Evolutionary conservation across 1,140 invertebrate genomes (phyloP).

Genomic region (Bombus ignitus): DNA sequence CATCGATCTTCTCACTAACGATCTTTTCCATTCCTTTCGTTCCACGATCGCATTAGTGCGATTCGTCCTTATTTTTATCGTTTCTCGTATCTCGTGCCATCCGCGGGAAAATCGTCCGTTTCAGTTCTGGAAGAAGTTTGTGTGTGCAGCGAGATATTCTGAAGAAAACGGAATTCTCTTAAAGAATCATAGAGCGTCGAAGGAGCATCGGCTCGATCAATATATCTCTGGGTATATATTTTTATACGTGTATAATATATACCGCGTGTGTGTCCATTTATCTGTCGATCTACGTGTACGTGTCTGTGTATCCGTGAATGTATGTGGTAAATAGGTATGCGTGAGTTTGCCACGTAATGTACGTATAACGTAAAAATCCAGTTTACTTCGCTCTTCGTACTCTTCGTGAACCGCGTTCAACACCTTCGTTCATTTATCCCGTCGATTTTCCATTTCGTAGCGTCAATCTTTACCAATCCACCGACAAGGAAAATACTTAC

Average conservation of each 20-base stretch:
- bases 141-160: conserved; percentile 25
- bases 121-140: conserved; percentile 32
- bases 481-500: conserved; percentile 34
- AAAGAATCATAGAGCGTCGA: conserved; percentile 58
- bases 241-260: conserved; percentile 29
- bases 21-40: neutral
- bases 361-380: conserved; percentile 28
- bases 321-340: neutral
- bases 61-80: neutral
- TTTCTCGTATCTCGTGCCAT: neutral
- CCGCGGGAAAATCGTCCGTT: conserved; percentile 50
- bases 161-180: conserved; percentile 60
- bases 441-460: neutral
- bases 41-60: neutral
- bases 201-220: conserved; percentile 51
- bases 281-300: too few relatives aligned
- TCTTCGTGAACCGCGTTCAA: conserved; percentile 30
- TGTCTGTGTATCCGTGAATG: neutral
- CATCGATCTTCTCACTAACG: conserved; percentile 42
- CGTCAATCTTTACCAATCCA: neutral
- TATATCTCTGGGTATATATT: conserved; percentile 8
- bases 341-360: neutral
- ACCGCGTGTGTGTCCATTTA: neutral
- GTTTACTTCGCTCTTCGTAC: conserved; percentile 13
- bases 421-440: neutral